Evolutionary conservation across 2,113 vertebrate species (phyloP), one percentile per base, ranked within the genome.

Genomic region (Bolborhynchus lineola): DNA sequence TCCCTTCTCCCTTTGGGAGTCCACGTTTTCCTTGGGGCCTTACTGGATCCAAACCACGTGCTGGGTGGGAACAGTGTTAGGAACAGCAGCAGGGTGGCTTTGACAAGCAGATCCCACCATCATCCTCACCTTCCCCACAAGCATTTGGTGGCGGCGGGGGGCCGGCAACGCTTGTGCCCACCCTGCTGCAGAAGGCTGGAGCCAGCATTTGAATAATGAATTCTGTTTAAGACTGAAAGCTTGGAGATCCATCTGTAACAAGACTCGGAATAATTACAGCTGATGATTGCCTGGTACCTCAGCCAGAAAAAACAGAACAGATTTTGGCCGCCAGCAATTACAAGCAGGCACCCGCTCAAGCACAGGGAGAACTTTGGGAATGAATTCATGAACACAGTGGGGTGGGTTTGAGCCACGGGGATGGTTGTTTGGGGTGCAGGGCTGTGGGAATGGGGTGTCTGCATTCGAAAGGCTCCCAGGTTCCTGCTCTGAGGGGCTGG

Each of bases 241-340:
- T 98, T 67, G 28, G 96, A 97, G 97, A 98, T 98, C 98, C 98
- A 98, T 98, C 98, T 98, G 98, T 98, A 98, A 98, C 98, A 97
- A 98, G 98, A 97, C 97, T 98, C 88, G 88, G 98, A 98, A 98
- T 98, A 98, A 98, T 98, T 98, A 97, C 97, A 97, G 97, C 97
- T 97, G 97, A 98, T 98, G 98, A 98, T 98, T 98, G 98, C 98
- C 94, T 98, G 97, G 97, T 97, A 97, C 96, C 97, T 98, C 98
- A 98, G 98, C 98, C 98, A 98, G 98, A 96, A 98, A 98, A 98
- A 97, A 98, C 97, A 98, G 97, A 97, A 97, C 97, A 98, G 97
- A 96, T 97, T 98, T 98, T 98, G 97, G 97, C 97, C 96, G 97
- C 97, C 97, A 98, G 98, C 98, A 97, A 98, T 98, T 98, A 97